Percentiles rank a stretch among this genome's conserved stretches.
Conservation (phyloP, 2,113 vertebrate species). For the Cryptoleucopteryx plumbea region DNA sequence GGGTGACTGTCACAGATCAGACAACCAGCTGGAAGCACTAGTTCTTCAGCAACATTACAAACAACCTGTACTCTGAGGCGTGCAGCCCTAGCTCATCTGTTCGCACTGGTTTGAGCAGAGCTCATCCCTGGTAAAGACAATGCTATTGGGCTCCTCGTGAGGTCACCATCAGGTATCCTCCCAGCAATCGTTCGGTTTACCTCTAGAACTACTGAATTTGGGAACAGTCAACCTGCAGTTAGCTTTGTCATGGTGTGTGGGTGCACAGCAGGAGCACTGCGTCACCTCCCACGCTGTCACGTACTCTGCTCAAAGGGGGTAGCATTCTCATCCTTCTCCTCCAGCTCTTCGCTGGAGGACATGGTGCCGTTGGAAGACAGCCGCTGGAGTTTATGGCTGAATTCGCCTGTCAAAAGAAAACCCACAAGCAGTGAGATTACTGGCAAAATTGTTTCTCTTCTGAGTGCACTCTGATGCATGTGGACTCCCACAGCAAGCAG, state of each 20-base stretch:
- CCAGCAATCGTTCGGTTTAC: fast-evolving
- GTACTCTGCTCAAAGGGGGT: constrained; percentile 82
- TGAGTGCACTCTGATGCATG: fast-evolving
- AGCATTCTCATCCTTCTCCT: constrained; percentile 75
- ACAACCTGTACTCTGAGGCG: fast-evolving
- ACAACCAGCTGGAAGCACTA: fast-evolving
- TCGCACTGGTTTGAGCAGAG: neutral
- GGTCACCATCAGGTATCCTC: too few relatives aligned
- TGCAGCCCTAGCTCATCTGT: neutral
- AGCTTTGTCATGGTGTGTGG: fast-evolving
- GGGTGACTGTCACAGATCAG: neutral
- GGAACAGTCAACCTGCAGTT: neutral
- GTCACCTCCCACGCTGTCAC: neutral
- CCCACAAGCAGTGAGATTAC: fast-evolving
- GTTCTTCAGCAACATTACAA: fast-evolving
- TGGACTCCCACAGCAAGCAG: neutral
- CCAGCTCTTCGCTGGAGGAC: constrained; percentile 84
- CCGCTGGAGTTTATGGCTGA: constrained; percentile 74
- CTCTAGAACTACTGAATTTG: neutral
- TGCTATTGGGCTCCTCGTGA: fast-evolving
- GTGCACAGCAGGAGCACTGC: fast-evolving
- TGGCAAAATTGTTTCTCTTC: neutral
- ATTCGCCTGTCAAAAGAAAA: constrained; percentile 74
- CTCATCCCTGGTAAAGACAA: neutral
- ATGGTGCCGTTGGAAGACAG: constrained; percentile 81